Base-by-base conservation (phyloP, 1,140 invertebrate genomes). In the Asbolus verrucosus region DNA sequence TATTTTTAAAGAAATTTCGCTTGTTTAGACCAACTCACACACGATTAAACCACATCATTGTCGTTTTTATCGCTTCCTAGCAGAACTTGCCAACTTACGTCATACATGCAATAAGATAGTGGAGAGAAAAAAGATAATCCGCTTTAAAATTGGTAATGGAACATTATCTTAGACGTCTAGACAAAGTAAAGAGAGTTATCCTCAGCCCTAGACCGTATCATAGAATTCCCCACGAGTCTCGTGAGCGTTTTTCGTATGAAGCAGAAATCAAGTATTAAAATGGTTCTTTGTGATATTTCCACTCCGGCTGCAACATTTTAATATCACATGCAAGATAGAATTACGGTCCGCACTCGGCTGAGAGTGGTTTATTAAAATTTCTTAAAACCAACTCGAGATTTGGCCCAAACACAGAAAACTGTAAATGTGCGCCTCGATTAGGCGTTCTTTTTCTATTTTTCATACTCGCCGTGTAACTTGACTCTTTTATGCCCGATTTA, bases 401-500 rank as follows among this genome's bases (percentile, higher is more conserved):
- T 54, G 19, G 21, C n/a, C 46, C 21, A 14, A 54, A 54, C 33
- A 36, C 33, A 36, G 19, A 54, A 14, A 43, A 16, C 39, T 19
- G 33, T 11, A 36, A 36, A 36, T 36, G 11, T 36, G 33, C 33
- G 33, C 6, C 6, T 6, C 6, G 33, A 6, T 36, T n/a, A 6
- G 33, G 11, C 18, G 19, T 1, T 54, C 27, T 50, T 50, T 27
- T 54, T 50, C 43, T 24, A 50, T 50, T 50, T 50, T 54, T 54
- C 46, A 54, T 54, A 21, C 46, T 16, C 21, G 19, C 24, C 46
- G 46, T 54, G 46, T 54, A 54, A 54, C 21, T 54, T 27, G 46
- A 54, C 19, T 54, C 46, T 54, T 67, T 67, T 67, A 59, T 59
- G 46, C 46, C 21, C 54, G 65, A 67, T 67, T 67, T 67, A 65